Percentiles rank a stretch among this genome's conserved stretches.
These are phyloP conservation scores for Patella vulgata DNA, from an alignment of 1,140 invertebrate species.

Conservation along the genomic window DNA sequence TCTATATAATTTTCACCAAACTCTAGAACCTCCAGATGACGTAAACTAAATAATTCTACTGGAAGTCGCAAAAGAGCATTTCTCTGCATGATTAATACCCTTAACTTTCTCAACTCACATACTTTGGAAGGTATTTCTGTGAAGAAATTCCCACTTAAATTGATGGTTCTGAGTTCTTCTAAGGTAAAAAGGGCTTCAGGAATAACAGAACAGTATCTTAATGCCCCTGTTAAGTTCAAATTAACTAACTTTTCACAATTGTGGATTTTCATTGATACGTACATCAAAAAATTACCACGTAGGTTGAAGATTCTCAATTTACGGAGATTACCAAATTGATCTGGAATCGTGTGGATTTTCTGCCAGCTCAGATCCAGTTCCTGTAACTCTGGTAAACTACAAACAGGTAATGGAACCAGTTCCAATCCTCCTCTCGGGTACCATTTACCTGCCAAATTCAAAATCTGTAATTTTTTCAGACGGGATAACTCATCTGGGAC, in stretches of 20 bases:
- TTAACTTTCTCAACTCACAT: constrained; percentile 48
- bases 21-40: constrained; percentile 52
- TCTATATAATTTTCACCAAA: constrained; percentile 59
- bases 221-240: constrained; percentile 55
- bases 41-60: constrained; percentile 53
- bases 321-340: constrained; percentile 48
- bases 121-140: constrained; percentile 55
- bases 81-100: constrained; percentile 51
- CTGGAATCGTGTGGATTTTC: constrained; percentile 52
- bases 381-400: constrained; percentile 41
- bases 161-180: constrained; percentile 47
- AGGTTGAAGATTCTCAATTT: constrained; percentile 48
- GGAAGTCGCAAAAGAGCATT: constrained; percentile 57
- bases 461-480: constrained; percentile 45
- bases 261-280: constrained; percentile 46
- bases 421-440: constrained; percentile 49
- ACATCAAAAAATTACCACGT: constrained; percentile 52
- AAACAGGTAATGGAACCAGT: constrained; percentile 47
- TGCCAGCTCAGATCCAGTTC: constrained; percentile 60
- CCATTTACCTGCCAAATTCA: constrained; percentile 58
- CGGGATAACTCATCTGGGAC: constrained; percentile 44
- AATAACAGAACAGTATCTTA: constrained; percentile 52
- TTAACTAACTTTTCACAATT: constrained; percentile 46
- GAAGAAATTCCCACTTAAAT: constrained; percentile 60
- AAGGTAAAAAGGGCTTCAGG: constrained; percentile 51